Base-by-base conservation (phyloP, 2,113 vertebrate species). In the Gallinago jamesoni region DNA sequence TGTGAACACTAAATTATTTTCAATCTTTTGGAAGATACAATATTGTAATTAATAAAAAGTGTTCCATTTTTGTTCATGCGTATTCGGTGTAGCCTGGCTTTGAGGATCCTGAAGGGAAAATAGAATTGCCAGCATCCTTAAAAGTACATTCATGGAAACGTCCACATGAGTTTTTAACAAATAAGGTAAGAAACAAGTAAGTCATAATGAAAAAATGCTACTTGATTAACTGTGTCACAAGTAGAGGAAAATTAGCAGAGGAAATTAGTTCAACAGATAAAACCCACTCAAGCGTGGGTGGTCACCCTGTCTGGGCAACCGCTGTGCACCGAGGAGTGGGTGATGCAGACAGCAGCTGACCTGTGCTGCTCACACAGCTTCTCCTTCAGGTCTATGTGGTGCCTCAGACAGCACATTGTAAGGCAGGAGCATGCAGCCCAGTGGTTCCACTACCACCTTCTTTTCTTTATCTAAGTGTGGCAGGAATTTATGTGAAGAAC, bases 91-190 rank as follows among this genome's bases (percentile, higher is more conserved):
- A 99, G 99, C 88, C 96, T 62, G 97, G 96, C 92, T 99, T 99
- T 98, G 99, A 99, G 45, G 99, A 99, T 82, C 99, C 99, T 14
- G 99, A 99, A 92, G 99, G 99, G 70, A 99, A 98, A 96, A 97
- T 99, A 94, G 94, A 97, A 56, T 90, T 99, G 55, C 99, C 99
- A 73, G 37, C 82, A 33, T 98, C 98, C 56, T 63, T 99, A 75
- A 99, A 98, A 96, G 97, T 99, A 50, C 98, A 98, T 97, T 97
- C 97, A 48, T 99, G 99, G 99, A 99, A 98, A 97, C 99, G 99
- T 31, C 99, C 99, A 27, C 84, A 97, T 17, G 99, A 99, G 72
- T 98, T 99, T 96, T 96, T 98, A 81, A 37, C 56, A 67, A 97
- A 96, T 84, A 98, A 96, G 98, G 99, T 98, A 97, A 98, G 98